Conservation (phyloP, 2,888 invertebrate genomes). For the Nemoura dubitans region DNA sequence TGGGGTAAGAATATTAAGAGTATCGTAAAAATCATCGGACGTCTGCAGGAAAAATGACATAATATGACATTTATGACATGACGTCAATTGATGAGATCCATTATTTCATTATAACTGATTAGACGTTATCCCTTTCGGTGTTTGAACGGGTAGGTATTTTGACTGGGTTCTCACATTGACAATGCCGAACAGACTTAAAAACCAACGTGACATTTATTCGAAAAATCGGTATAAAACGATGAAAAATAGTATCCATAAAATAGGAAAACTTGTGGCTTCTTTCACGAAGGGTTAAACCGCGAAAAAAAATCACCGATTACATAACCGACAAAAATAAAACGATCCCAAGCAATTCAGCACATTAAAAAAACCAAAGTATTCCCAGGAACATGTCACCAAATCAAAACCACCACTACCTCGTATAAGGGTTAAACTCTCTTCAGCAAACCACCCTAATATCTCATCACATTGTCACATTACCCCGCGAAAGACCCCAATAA, state of each 20-base stretch:
- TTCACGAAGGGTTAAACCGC: neutral
- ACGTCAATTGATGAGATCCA: neutral
- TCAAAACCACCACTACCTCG: neutral
- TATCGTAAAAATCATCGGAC: neutral
- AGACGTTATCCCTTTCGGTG: neutral
- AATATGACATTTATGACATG: neutral
- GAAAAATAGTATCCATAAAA: neutral
- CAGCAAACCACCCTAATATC: neutral
- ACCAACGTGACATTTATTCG: neutral
- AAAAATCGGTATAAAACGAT: neutral
- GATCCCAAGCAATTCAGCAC: neutral
- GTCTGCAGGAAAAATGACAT: neutral
- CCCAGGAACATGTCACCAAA: neutral
- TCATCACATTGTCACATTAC: neutral
- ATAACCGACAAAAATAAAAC: neutral
- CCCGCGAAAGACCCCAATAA: neutral
- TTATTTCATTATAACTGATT: neutral
- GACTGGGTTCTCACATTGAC: neutral
- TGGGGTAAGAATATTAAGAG: neutral
- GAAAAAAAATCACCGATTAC: neutral
- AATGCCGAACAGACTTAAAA: neutral
- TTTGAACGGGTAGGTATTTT: neutral
- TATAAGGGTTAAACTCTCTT: neutral
- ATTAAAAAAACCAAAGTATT: neutral
- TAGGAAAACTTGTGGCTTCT: neutral